Conservation (phyloP, 2,113 vertebrate genomes). For the Gymnocephalus cernua region DNA sequence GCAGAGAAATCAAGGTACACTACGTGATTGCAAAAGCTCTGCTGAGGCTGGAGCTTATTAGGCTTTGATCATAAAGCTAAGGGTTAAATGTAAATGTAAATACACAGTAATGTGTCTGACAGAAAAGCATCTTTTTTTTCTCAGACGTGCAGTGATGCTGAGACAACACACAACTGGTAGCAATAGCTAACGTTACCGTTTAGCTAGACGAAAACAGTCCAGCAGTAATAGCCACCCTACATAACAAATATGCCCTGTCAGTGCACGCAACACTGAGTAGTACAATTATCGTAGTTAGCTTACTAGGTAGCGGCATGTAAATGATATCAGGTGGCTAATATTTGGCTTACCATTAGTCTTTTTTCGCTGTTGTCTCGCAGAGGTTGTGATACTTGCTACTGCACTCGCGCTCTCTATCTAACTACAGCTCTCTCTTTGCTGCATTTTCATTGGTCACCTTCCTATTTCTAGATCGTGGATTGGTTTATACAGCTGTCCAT, state of each 20-base stretch:
- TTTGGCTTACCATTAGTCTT: slow-evolving; percentile 69
- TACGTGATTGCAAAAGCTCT: background rate
- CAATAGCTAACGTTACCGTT: slow-evolving; percentile 43
- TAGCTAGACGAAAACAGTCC: background rate
- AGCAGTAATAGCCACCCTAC: too few relatives aligned
- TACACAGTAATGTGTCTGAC: slow-evolving; percentile 2
- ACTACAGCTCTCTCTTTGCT: background rate
- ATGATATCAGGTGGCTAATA: background rate
- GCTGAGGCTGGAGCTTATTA: background rate
- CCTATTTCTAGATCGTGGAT: background rate
- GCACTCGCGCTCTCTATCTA: slow-evolving; percentile 60
- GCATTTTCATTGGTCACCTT: slow-evolving; percentile 63
- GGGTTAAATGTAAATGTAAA: background rate
- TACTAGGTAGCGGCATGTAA: background rate
- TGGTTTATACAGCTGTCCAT: slow-evolving; percentile 57
- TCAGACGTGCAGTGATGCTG: slow-evolving; percentile 38
- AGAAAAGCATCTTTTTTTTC: background rate
- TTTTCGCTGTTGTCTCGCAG: slow-evolving; percentile 12
- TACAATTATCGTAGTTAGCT: background rate
- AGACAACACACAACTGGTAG: slow-evolving; percentile 34
- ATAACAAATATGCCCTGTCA: background rate
- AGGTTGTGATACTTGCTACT: slow-evolving; percentile 11
- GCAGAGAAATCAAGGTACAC: background rate
- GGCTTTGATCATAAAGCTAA: background rate
- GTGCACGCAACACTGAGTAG: background rate